Evolutionary conservation across 2,113 vertebrate species (phyloP), one percentile per base, ranked within the genome.

Genomic region (Sturnira hondurensis): DNA sequence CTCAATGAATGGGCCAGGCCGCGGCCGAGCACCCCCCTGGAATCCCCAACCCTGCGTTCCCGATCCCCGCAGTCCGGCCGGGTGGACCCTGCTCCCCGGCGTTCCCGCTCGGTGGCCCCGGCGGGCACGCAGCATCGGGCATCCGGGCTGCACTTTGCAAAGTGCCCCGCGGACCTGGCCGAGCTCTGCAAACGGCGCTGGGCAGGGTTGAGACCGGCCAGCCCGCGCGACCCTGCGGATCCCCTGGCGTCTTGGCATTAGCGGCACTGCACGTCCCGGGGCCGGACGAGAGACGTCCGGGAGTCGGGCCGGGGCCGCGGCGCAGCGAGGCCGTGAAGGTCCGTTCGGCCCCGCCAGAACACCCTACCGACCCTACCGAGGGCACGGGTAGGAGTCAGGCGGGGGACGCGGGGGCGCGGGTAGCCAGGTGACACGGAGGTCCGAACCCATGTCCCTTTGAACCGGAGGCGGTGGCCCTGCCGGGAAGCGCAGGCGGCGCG

Each of bases 1-100:
- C 1, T 58, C 77, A 87, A 97, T 96, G 96, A 96, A 97, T 96
- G 96, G 78, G 89, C 45, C 41, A 19, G 50, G 52, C 33, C 22
- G 2, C 28, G 28, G 56, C 36, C 36, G 45, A 76, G 68, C 54
- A 67, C 11, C 20, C 14, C 56, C 81, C 81, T 6, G 13, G 22
- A 47, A 56, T 43, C 61, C 61, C 71, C 3, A 31, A 65, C 47
- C 76, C 1, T 65, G 36, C 1, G 43, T 28, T 10, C 73, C 43
- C 1, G 68, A 20, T 68, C 50, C 26, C 76, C 36, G 47, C 16
- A 45, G 50, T 58, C 8, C 4, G 28, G 52, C 84, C 28, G 19
- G 71, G 22, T 28, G 20, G 50, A 43, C 68, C 33, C 68, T 13
- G 47, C 31, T 31, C 7, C 22, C 22, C 24, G 7, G 10, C 45